These are phyloP conservation scores for Eublepharis macularius DNA, from an alignment of 2,113 vertebrate genomes.

Conservation along the genomic window DNA sequence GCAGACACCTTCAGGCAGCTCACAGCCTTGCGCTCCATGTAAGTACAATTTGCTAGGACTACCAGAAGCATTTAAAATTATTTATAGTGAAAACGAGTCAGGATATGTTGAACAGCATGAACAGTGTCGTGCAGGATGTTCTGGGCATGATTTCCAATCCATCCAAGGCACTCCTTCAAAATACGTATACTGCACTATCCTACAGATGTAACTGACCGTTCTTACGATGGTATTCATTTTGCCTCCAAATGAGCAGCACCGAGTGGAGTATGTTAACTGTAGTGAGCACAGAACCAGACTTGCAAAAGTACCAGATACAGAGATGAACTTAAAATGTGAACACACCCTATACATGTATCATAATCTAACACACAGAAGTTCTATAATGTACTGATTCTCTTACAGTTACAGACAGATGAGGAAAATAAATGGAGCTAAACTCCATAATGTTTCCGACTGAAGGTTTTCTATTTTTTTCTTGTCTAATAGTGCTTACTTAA, in stretches of 20 bases:
- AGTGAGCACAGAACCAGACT: background rate
- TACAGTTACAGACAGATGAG: background rate
- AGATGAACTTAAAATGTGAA: background rate
- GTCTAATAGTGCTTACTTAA: background rate
- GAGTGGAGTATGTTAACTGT: background rate
- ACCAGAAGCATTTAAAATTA: background rate
- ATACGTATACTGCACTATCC: background rate
- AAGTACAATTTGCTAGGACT: conserved; percentile 66
- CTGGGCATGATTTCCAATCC: background rate
- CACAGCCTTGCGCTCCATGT: conserved; percentile 84
- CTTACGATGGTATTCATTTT: background rate
- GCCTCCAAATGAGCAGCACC: background rate
- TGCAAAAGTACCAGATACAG: background rate
- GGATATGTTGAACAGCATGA: background rate
- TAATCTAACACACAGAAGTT: background rate
- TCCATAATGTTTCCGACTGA: background rate
- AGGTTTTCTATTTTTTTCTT: background rate
- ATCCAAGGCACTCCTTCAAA: background rate
- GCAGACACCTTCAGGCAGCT: conserved; percentile 90
- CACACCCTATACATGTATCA: background rate
- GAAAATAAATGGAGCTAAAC: background rate
- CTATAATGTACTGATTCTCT: background rate
- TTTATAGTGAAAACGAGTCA: fast-evolving
- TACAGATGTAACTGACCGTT: background rate
- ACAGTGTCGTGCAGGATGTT: background rate